These are phyloP conservation scores for Morbakka virulenta DNA, from an alignment of 30 jellyfish, hydroid and myxozoan species.

Conservation along the genomic window DNA sequence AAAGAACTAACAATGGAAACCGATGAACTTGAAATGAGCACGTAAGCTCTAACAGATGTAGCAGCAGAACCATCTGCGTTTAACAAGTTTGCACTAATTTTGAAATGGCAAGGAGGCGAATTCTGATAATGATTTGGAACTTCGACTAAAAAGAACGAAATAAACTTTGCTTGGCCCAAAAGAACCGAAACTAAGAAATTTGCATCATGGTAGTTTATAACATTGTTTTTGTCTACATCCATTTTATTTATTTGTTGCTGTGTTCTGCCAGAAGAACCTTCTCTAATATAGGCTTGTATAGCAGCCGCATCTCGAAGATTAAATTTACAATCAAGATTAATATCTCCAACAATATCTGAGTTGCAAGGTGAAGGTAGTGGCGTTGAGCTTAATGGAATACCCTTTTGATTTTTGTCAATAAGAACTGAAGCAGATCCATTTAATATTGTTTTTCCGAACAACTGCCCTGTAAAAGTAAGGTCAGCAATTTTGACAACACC, in stretches of 20 bases:
- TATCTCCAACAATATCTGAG: slow-evolving; percentile 47
- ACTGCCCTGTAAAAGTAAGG: slow-evolving; percentile 45
- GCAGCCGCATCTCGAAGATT: slow-evolving; percentile 74
- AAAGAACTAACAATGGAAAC: slow-evolving; percentile 18
- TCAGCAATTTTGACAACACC: slow-evolving; percentile 75
- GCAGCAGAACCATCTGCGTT: slow-evolving; percentile 35
- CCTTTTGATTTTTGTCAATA: slow-evolving; percentile 58
- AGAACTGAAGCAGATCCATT: slow-evolving; percentile 1
- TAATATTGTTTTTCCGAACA: slow-evolving; percentile 8
- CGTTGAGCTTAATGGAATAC: slow-evolving; percentile 29
- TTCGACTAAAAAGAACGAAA: slow-evolving; percentile 14
- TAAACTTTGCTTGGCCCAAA: slow-evolving; percentile 33
- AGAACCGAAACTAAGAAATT: slow-evolving; percentile 10
- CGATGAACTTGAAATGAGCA: slow-evolving; percentile 9
- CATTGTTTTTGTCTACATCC: slow-evolving; percentile 66
- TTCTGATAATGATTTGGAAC: slow-evolving; percentile 8
- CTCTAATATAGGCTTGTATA: slow-evolving; percentile 59
- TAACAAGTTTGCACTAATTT: slow-evolving; percentile 22
- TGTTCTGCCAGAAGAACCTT: neutral
- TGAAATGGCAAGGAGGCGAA: slow-evolving; percentile 46
- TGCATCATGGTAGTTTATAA: slow-evolving; percentile 52
- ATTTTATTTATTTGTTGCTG: neutral
- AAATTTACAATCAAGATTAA: slow-evolving; percentile 64
- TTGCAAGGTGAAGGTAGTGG: slow-evolving; percentile 46
- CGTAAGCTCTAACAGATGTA: slow-evolving; percentile 31